These are phyloP conservation scores for Stenopsyche tienmushanensis DNA, from an alignment of 1,140 invertebrate species.

Conservation along the genomic window DNA sequence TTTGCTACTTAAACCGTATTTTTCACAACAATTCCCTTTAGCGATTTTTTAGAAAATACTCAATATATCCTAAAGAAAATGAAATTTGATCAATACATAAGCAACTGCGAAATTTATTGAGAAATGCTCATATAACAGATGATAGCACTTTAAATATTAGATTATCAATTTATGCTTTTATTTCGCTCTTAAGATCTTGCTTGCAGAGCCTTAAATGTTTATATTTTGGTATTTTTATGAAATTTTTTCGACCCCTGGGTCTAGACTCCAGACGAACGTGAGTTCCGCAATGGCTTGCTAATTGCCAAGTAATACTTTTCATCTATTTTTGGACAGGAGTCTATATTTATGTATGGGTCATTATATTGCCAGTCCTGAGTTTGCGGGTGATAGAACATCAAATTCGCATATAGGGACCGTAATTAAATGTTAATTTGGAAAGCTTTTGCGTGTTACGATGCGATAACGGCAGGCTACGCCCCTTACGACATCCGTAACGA, in stretches of 20 bases:
- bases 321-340: background rate
- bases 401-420: background rate
- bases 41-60: no score
- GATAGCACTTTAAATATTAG: background rate
- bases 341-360: background rate
- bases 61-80: no score
- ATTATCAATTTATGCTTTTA: background rate
- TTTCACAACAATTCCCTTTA: no score
- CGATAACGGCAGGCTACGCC: background rate
- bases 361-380: background rate
- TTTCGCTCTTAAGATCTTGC: background rate
- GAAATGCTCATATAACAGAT: no score
- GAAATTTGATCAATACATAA: no score
- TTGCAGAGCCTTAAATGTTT: background rate
- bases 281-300: no score
- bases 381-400: background rate
- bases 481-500: background rate
- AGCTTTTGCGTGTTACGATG: slow-evolving; percentile 20
- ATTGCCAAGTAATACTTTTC: background rate
- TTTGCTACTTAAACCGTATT: no score
- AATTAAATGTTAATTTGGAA: slow-evolving; percentile 27
- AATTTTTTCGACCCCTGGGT: no score
- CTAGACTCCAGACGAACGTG: no score
- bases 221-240: no score
- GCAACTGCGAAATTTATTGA: no score